Conservation (phyloP, 2,113 vertebrate genomes). For the Acrocephalus arundinaceus region DNA sequence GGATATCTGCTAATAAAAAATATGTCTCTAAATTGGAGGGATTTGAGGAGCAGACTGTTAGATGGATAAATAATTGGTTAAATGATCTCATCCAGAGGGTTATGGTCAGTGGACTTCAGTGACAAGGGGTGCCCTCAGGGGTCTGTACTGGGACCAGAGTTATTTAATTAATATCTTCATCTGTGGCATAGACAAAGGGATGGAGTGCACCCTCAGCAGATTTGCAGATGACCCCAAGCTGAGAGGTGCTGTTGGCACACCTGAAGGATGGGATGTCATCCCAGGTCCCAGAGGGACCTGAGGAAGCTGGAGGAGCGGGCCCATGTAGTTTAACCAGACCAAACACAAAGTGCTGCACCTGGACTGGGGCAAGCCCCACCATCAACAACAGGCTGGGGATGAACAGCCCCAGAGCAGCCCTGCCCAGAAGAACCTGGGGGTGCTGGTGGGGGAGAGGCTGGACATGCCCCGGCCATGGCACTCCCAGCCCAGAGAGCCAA, state of each 20-base stretch:
- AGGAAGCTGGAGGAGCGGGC: background rate
- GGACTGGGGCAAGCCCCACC: fast-evolving
- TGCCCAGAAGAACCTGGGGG: fast-evolving
- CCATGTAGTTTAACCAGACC: background rate
- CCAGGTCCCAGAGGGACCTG: background rate
- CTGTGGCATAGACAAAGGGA: background rate
- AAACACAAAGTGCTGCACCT: background rate
- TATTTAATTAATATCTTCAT: background rate
- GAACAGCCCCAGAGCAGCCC: background rate
- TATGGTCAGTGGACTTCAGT: background rate
- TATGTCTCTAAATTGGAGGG: background rate
- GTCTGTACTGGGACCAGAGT: background rate
- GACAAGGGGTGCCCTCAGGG: background rate
- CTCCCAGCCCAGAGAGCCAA: background rate
- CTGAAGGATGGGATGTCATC: background rate
- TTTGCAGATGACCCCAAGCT: background rate
- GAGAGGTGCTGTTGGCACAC: background rate
- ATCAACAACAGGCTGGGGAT: background rate
- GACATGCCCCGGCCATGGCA: background rate
- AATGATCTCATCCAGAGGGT: background rate
- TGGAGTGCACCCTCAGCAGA: fast-evolving
- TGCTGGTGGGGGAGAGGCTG: no score
- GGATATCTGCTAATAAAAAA: background rate
- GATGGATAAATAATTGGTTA: background rate
- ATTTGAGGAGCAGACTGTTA: background rate